Conservation (phyloP, 1,140 invertebrate species). For the Zaprionus ornatus region DNA sequence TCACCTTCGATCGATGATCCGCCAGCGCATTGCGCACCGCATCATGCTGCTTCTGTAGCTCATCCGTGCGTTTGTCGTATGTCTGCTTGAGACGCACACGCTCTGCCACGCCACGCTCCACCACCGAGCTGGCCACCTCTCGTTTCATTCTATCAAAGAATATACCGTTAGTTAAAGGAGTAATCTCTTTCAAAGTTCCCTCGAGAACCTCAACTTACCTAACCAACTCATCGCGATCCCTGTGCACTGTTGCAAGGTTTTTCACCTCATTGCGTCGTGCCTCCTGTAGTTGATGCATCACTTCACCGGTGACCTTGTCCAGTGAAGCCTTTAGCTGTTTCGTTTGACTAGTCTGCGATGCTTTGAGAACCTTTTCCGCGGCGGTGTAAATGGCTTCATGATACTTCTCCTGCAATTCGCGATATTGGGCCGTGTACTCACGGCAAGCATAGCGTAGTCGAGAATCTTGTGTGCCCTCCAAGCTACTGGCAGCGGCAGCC, state of each 20-base stretch:
- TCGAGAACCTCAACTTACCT: conserved; percentile 84
- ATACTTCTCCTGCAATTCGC: conserved; percentile 92
- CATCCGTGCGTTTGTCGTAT: conserved; percentile 90
- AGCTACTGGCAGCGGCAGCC: conserved; percentile 83
- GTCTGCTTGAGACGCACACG: conserved; percentile 89
- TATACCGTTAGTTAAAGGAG: background rate
- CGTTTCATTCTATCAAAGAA: conserved; percentile 87
- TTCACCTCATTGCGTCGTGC: conserved; percentile 94
- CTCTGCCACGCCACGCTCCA: conserved; percentile 93
- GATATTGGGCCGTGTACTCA: conserved; percentile 90
- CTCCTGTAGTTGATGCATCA: conserved; percentile 92
- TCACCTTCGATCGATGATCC: conserved; percentile 89
- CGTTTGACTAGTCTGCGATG: conserved; percentile 91
- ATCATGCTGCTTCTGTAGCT: conserved; percentile 91
- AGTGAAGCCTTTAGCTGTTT: conserved; percentile 89
- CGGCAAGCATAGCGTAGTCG: conserved; percentile 87
- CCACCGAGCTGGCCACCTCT: conserved; percentile 90
- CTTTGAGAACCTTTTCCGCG: conserved; percentile 91
- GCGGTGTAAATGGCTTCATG: conserved; percentile 90
- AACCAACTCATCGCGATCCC: conserved; percentile 95
- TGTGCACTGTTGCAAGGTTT: conserved; percentile 90
- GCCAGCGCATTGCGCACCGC: conserved; percentile 88
- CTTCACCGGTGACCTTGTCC: conserved; percentile 91
- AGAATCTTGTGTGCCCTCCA: conserved; percentile 88
- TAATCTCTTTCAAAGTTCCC: background rate